Evolutionary conservation across 2,113 vertebrate species (phyloP).

Genomic region (Sinocyclocheilus anophthalmus): DNA sequence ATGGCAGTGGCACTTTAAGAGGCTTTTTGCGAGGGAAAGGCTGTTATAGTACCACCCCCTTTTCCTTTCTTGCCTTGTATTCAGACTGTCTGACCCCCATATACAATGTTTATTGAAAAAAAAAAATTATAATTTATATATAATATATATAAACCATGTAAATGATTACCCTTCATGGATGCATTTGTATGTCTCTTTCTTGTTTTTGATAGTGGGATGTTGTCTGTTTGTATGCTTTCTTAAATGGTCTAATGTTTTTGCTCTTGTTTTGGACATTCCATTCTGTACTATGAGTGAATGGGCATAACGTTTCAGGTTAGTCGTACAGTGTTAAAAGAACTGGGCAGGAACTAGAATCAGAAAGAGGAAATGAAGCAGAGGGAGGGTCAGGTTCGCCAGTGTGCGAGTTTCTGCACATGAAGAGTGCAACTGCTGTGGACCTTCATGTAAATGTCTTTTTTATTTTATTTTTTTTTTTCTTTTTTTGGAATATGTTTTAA

Average conservation of each 20-base stretch:
- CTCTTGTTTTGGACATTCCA: constrained; percentile 60
- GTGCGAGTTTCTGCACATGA: constrained; percentile 40
- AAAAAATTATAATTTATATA: constrained; percentile 7
- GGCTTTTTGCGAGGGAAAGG: constrained; percentile 44
- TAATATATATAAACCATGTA: constrained; percentile 49
- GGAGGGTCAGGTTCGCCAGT: neutral
- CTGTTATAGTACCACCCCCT: constrained; percentile 17
- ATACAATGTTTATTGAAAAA: constrained; percentile 36
- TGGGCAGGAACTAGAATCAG: constrained; percentile 15
- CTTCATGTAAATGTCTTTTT: constrained; percentile 20
- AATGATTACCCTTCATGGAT: constrained; percentile 45
- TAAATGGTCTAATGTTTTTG: constrained; percentile 38
- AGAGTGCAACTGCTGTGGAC: constrained; percentile 42
- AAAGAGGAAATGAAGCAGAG: neutral
- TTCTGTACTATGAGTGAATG: constrained; percentile 34
- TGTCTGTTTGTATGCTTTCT: constrained; percentile 45
- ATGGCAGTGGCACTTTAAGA: constrained; percentile 62
- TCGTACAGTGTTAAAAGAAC: constrained; percentile 44
- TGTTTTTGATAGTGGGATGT: constrained; percentile 43
- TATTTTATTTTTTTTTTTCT: neutral
- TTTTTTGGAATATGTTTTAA: constrained; percentile 24
- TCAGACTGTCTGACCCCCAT: constrained; percentile 40
- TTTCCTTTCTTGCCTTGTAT: constrained; percentile 23
- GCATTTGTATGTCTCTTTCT: constrained; percentile 45
- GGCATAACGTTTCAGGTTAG: constrained; percentile 40